Evolutionary conservation across 2,888 invertebrate species (phyloP).

Genomic region (Nemapogon koenigi): DNA sequence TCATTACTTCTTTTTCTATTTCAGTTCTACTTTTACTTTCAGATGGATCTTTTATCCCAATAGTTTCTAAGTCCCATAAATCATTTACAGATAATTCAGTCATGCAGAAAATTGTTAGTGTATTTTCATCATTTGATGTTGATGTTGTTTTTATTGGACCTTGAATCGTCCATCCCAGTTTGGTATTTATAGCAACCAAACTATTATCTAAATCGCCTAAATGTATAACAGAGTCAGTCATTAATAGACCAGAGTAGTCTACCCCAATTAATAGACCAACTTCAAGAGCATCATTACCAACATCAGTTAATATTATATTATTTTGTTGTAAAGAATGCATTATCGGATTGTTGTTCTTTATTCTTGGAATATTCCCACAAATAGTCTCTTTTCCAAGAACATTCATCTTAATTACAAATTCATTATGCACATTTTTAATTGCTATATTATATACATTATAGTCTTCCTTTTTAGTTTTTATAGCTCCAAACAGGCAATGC

Average conservation of each 20-base stretch:
- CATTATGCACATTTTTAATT: no score
- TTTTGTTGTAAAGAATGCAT: no score
- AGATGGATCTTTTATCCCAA: background rate
- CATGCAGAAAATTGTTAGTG: background rate
- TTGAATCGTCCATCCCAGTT: slow-evolving; percentile 4
- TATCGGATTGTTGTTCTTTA: no score
- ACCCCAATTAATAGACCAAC: slow-evolving; percentile 1
- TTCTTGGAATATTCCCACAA: no score
- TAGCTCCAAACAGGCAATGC: no score
- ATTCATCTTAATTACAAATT: no score
- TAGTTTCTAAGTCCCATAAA: slow-evolving; percentile 1
- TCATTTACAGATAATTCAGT: slow-evolving; percentile 1
- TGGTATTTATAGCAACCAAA: slow-evolving; percentile 2
- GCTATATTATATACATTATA: no score
- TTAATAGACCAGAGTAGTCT: background rate
- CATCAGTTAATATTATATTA: background rate
- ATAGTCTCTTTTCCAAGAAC: no score
- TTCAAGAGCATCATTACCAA: background rate
- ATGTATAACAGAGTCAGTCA: background rate
- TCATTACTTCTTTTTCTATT: background rate
- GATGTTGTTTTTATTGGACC: background rate
- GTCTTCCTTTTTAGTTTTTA: no score
- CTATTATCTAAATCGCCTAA: no score
- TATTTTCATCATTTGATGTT: background rate
- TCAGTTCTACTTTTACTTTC: background rate